These are phyloP conservation scores for Coelogynopora nodosa DNA, from an alignment of 2,888 invertebrate genomes.

Conservation along the genomic window DNA sequence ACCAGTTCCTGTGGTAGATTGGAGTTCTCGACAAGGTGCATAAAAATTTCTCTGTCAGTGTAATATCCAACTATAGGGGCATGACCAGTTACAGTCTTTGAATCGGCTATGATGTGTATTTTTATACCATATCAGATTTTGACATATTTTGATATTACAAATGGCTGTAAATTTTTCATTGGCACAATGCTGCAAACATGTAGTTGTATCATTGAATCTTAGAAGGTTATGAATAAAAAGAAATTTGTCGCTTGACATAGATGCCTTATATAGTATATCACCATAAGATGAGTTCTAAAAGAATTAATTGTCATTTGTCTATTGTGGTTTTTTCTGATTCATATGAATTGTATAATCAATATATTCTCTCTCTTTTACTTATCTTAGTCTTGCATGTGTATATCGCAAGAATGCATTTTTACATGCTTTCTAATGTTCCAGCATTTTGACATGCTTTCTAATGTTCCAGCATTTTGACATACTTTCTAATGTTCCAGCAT, in stretches of 20 bases:
- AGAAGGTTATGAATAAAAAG: not conserved
- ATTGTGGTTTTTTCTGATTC: not conserved
- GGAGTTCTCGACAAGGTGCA: not conserved
- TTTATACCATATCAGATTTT: constrained; percentile 3
- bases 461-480: too few relatives aligned
- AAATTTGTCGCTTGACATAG: constrained; percentile 5
- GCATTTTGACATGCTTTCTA: too few relatives aligned
- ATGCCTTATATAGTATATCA: not conserved
- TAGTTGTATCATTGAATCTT: not conserved
- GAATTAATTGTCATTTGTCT: constrained; percentile 2
- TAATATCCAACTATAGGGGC: not conserved
- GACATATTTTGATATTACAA: not conserved
- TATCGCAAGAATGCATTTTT: too few relatives aligned
- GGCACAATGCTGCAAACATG: not conserved
- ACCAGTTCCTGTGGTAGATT: not conserved
- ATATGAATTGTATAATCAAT: too few relatives aligned
- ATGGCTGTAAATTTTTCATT: not conserved
- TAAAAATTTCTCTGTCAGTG: not conserved
- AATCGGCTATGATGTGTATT: constrained; percentile 6
- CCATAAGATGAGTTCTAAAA: constrained; percentile 5
- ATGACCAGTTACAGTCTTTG: not conserved
- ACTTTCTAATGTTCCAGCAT: too few relatives aligned
- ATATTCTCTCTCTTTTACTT: too few relatives aligned
- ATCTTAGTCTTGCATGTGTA: too few relatives aligned
- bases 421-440: too few relatives aligned